Evolutionary conservation across 2,888 invertebrate genomes (phyloP), one percentile per base, ranked within the genome.

Genomic region (Dicranocentrus wangi): DNA sequence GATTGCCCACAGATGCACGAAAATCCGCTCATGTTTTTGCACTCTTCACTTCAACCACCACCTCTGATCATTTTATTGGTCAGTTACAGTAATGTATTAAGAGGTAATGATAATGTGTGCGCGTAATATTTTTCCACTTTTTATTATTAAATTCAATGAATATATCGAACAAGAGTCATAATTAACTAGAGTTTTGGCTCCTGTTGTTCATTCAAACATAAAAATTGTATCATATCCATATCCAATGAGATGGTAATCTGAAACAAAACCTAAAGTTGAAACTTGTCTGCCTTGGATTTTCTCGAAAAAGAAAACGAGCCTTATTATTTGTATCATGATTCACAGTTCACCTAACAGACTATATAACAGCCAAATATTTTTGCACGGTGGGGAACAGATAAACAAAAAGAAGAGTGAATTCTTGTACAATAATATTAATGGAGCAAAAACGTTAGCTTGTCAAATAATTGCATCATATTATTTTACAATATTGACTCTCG

Each of bases 271-370:
- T n/a, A 32, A 60, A 60, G 21, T 8, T 63, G 42, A 63, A 63
- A 39, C 63, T 63, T 1, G 63, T 42, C 63, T 63, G 23, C 63
- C 39, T 63, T 63, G 63, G 42, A 19, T 63, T 60, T 60, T 28
- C 17, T 32, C n/a, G 8, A 5, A 60, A 60, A 1, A 32, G 60
- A 60, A 60, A 60, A 60, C 23, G 32, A 32, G 10, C 3, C 10
- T 32, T n/a, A n/a, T n/a, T n/a, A n/a, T n/a, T n/a, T n/a, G n/a
- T n/a, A n/a, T n/a, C n/a, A n/a, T n/a, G n/a, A n/a, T n/a, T n/a
- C n/a, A n/a, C n/a, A n/a, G n/a, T n/a, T n/a, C n/a, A n/a, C n/a
- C n/a, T n/a, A n/a, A n/a, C n/a, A n/a, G n/a, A n/a, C n/a, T n/a
- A n/a, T n/a, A n/a, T n/a, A n/a, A n/a, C n/a, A n/a, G n/a, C n/a